Base-by-base conservation (phyloP, 2,113 vertebrate genomes). In the Xenus cinereus region DNA sequence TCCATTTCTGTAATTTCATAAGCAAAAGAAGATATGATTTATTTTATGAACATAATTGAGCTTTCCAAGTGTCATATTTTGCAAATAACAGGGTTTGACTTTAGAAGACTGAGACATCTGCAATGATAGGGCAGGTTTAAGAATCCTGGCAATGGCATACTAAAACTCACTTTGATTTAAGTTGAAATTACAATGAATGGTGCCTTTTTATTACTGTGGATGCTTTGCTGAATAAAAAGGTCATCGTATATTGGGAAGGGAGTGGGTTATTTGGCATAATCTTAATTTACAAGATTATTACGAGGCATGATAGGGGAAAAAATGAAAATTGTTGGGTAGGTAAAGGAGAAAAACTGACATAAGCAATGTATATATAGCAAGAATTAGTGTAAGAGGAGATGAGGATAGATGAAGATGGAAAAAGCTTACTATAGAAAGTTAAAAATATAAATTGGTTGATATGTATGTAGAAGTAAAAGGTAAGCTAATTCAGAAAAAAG, bases 311-410 rank as follows among this genome's bases (percentile, higher is more conserved):
- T 33, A 12, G 14, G 32, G 24, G 15, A 7, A 41, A 73, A 86
- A 87, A 78, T 6, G 2, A 24, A 76, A 80, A 66, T 39, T 79
- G 17, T 37, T 78, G 0, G 0, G 6, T 41, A 41, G 18, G 24
- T 81, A 59, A 73, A 74, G 63, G 37, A 77, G 16, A 13, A 84
- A 89, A 89, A 69, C 50, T 74, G 24, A n/a, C 15, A 33, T 64
- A 78, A 79, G 24, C 35, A 21, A 27, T 1, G 2, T 86, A 26
- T 9, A 12, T 84, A 35, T 16, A 54, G 15, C 53, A 71, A 77
- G 18, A 30, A 35, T 77, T 62, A 54, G 4, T 10, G 4, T 78
- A n/a, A 73, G 43, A 73, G 77, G 20, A 90, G 23, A 30, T 39
- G 19, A 88, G 37, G 41, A 59, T 12, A 59, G 60, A 24, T 80